A percentile compares a stretch with the other conserved stretches of the same genome.
phyloP scores from a whole-genome alignment of 2,797 vertebrate species.

The Sebastes dallii region DNA sequence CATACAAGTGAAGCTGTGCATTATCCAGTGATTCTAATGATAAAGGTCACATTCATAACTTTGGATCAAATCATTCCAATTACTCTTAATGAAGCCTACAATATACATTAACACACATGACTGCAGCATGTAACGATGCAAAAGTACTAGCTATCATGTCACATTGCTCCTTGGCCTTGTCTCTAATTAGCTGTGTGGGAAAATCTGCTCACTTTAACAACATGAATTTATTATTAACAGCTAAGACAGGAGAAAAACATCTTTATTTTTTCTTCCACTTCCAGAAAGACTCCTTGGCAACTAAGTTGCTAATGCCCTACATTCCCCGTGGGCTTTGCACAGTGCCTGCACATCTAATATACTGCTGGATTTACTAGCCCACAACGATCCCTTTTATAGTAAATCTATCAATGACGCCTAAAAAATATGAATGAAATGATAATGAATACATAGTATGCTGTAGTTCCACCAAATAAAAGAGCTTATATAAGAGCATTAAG shows the following conservation, averaged over 20 bases:
- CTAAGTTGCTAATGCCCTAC: not conserved
- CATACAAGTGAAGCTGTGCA: not conserved
- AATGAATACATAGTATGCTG: not conserved
- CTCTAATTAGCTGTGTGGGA: not conserved
- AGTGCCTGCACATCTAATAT: not conserved
- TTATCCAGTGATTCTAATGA: not conserved
- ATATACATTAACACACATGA: not conserved
- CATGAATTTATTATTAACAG: not conserved
- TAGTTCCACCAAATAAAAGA: not conserved
- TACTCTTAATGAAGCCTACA: not conserved
- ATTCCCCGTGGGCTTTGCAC: not conserved
- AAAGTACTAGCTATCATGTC: not conserved
- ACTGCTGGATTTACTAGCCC: not conserved
- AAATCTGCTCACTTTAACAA: slow-evolving; percentile 4
- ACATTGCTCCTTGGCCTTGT: not conserved
- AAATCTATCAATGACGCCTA: not conserved
- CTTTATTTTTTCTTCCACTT: not conserved
- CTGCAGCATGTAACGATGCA: not conserved
- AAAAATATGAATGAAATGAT: not conserved
- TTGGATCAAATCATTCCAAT: not conserved
- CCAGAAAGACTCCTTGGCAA: slow-evolving; percentile 2
- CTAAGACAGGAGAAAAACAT: not conserved
- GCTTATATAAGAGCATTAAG: not conserved
- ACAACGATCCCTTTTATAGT: not conserved
- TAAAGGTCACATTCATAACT: slow-evolving; percentile 3